Base-by-base conservation (phyloP, 2,797 vertebrate genomes). In the Myripristis jacobus region DNA sequence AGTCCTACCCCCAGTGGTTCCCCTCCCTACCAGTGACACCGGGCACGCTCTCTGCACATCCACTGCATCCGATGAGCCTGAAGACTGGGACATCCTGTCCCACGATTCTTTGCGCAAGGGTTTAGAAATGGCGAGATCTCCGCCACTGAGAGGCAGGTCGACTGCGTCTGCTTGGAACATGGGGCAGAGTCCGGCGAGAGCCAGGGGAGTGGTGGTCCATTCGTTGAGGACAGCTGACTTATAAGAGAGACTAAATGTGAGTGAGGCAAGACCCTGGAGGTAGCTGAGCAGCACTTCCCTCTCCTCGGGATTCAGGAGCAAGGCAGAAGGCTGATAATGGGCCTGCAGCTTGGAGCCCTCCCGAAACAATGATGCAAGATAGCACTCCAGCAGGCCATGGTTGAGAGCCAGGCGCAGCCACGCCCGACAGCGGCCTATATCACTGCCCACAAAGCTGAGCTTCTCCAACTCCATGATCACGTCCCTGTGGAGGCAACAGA, bases 391-490 rank as follows among this genome's bases (percentile, higher is more conserved):
- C 25, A 99, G 93, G 6, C 97, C 95, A 0, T 99, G 96, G 0
- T 99, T 99, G 24, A 99, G 91, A 0, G 97, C 98, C 79, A 99
- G 90, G 0, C 97, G 90, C 65, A 99, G 93, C 98, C 97, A 99
- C 0, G 98, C 96, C 15, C 97, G 93, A 83, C 97, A 98, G 31
- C 96, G 96, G 13, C 98, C 98, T 7, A 99, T 95, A 0, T 99
- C 97, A 0, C 96, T 96, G 59, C 90, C 93, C 75, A 99, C 95
- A 5, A 97, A 99, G 84, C 88, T 92, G 84, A 98, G 89, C 6
- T 93, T 94, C 47, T 98, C 97, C 88, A 99, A 89, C 80, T 99
- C 97, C 0, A 92, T 93, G 84, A 98, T 87, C 56, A 95, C 95
- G 48, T 99, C 95, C 6, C 98, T 99, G 81, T 0, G 24, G 21